phyloP scores from a whole-genome alignment of 2,113 vertebrate species.

The Actinemys pallida region DNA sequence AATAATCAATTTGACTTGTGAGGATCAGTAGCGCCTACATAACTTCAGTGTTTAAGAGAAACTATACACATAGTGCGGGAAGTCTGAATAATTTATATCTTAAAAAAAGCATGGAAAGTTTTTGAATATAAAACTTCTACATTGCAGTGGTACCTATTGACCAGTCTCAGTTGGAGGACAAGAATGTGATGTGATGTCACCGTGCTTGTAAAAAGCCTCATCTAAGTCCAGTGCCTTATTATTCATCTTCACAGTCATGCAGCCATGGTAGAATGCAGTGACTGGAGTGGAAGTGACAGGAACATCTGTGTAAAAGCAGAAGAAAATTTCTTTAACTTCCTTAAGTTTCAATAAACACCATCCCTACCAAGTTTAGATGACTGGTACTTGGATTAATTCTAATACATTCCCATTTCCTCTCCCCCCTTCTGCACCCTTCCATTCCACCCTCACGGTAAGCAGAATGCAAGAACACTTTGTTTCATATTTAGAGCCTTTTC shows the following conservation, averaged over 20 bases:
- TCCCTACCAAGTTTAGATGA: not conserved
- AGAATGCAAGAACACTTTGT: not conserved
- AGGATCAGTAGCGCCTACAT: slow-evolving; percentile 77
- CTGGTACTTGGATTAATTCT: not conserved
- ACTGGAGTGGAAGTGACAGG: slow-evolving; percentile 89
- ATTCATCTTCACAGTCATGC: slow-evolving; percentile 89
- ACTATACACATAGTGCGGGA: slow-evolving; percentile 79
- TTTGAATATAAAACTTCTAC: slow-evolving; percentile 58
- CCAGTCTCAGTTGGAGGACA: slow-evolving; percentile 81
- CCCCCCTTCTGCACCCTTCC: not conserved
- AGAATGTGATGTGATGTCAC: slow-evolving; percentile 94
- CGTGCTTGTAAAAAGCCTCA: slow-evolving; percentile 90
- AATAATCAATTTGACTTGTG: slow-evolving; percentile 52
- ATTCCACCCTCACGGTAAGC: fast-evolving
- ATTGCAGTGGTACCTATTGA: slow-evolving; percentile 69
- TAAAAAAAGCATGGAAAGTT: slow-evolving; percentile 71
- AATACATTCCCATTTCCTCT: not conserved
- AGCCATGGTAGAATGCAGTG: slow-evolving; percentile 91
- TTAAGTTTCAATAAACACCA: not conserved
- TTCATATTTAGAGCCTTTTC: not conserved
- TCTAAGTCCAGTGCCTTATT: slow-evolving; percentile 87
- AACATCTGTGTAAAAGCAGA: slow-evolving; percentile 83
- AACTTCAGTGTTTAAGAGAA: slow-evolving; percentile 81
- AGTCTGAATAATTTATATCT: slow-evolving; percentile 81
- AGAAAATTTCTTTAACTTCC: not conserved